phyloP scores from a whole-genome alignment of 2,888 invertebrate genomes.

The Dasysyrphus tricinctus region DNA sequence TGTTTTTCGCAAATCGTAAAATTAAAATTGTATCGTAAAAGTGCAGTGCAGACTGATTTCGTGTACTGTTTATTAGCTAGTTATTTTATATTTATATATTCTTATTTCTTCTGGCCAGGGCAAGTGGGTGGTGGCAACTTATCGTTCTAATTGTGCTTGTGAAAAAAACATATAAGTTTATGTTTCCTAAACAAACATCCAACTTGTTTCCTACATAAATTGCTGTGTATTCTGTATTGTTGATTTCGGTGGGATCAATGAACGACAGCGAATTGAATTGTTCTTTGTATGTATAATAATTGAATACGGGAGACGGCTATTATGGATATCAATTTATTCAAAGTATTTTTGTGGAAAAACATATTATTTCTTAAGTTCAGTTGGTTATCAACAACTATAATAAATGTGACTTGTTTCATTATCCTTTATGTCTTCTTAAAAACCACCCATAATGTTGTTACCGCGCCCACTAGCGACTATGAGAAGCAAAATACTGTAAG shows the following conservation, averaged over 20 bases:
- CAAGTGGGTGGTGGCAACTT: constrained; percentile 6
- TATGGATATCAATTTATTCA: constrained; percentile 46
- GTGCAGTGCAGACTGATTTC: not conserved
- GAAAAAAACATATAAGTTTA: not conserved
- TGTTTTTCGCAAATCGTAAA: too few relatives aligned
- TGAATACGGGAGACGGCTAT: not conserved
- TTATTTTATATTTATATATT: too few relatives aligned
- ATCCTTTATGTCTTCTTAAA: constrained; percentile 77
- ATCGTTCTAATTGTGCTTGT: too few relatives aligned
- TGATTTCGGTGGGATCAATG: not conserved
- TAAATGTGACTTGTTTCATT: constrained; percentile 70
- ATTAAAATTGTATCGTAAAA: too few relatives aligned
- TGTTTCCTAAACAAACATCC: not conserved
- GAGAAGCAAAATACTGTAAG: constrained; percentile 66
- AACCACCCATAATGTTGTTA: constrained; percentile 74
- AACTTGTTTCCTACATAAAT: not conserved
- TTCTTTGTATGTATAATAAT: not conserved
- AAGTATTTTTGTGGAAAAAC: constrained; percentile 80
- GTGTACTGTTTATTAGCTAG: constrained; percentile 3
- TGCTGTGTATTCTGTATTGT: not conserved
- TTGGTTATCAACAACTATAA: constrained; percentile 74
- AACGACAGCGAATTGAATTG: not conserved
- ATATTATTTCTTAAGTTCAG: constrained; percentile 78
- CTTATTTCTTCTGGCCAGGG: not conserved
- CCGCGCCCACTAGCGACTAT: constrained; percentile 55